phyloP scores from a whole-genome alignment of 2,797 vertebrate species.

The Psittacula echo region DNA sequence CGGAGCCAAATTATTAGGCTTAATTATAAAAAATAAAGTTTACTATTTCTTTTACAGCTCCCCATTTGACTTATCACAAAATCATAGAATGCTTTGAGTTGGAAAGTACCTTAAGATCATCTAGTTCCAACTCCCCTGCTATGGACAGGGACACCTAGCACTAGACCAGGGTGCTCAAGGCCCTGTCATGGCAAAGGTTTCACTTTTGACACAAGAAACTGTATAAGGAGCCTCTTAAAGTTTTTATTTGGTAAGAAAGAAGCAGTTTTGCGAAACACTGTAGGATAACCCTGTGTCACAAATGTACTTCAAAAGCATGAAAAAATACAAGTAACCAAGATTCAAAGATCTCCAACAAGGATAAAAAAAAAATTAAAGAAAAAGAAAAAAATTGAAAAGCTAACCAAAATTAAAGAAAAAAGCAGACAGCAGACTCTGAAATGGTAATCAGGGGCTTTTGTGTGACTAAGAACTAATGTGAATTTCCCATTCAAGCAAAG shows the following conservation, averaged over 20 bases:
- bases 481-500: neutral
- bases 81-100: neutral
- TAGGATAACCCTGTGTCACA: neutral
- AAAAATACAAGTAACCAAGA: neutral
- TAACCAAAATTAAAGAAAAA: neutral
- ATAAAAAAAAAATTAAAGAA: neutral
- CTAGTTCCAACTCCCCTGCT: neutral
- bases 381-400: neutral
- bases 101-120: neutral
- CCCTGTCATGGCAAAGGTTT: neutral
- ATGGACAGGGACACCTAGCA: neutral
- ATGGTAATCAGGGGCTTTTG: conserved; percentile 7
- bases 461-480: neutral
- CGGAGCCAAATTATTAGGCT: neutral
- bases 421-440: neutral
- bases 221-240: neutral
- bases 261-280: neutral
- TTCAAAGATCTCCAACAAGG: neutral
- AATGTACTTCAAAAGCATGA: neutral
- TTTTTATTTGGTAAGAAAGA: neutral
- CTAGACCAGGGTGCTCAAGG: neutral
- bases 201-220: neutral
- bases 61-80: neutral
- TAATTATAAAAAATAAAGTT: neutral
- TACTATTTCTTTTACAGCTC: neutral